Conservation (phyloP, 2,888 invertebrate genomes). For the Oscheius sp. region DNA sequence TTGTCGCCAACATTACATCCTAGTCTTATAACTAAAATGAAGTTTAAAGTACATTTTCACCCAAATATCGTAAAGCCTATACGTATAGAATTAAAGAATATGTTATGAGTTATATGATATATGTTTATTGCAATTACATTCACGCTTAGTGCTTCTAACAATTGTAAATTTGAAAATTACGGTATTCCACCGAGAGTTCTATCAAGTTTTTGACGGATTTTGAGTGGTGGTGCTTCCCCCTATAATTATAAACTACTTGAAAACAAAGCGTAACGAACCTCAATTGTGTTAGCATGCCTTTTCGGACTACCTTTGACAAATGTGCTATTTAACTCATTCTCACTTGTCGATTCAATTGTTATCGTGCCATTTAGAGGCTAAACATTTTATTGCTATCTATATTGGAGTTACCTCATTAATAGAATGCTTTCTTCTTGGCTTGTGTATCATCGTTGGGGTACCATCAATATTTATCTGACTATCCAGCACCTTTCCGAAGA, state of each 20-base stretch:
- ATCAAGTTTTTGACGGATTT: background rate
- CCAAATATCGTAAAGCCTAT: background rate
- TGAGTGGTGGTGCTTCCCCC: constrained; percentile 1
- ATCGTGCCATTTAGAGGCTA: background rate
- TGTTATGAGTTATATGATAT: background rate
- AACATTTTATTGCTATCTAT: background rate
- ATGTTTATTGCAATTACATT: no score
- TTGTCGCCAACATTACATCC: background rate
- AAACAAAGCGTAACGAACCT: background rate
- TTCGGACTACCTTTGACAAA: constrained; percentile 4
- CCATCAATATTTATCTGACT: background rate
- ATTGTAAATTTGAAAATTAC: no score
- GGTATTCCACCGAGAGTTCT: background rate
- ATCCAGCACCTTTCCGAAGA: background rate
- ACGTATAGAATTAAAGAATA: background rate
- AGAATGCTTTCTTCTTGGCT: background rate
- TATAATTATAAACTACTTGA: no score
- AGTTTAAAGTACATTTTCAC: background rate
- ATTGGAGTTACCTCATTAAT: background rate
- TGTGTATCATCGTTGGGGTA: background rate
- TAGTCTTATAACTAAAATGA: background rate
- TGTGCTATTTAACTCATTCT: background rate
- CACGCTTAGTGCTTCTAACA: no score
- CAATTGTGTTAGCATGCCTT: background rate
- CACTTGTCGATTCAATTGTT: background rate